phyloP scores from a whole-genome alignment of 2,888 invertebrate genomes.

The Malacosoma neustria region DNA sequence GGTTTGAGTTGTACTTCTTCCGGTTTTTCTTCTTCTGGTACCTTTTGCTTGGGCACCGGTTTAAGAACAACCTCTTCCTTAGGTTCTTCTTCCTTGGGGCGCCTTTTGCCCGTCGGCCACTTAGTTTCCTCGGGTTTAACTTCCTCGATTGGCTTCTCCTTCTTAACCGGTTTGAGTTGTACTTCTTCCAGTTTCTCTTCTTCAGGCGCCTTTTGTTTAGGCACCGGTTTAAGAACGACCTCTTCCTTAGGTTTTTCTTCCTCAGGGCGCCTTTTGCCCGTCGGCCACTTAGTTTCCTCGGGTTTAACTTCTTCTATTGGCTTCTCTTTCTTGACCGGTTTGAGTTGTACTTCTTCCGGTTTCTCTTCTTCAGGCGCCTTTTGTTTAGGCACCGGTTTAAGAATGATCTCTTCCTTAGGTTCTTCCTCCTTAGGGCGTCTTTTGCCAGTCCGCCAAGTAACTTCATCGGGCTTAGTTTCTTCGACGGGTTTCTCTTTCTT shows the following conservation, averaged over 20 bases:
- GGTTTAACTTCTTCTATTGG: constrained; percentile 34
- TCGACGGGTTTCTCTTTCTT: constrained; percentile 21
- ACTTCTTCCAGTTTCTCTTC: constrained; percentile 50
- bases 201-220: constrained; percentile 21
- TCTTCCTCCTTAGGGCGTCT: constrained; percentile 40
- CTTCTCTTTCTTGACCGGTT: constrained; percentile 16
- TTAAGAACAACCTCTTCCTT: constrained; percentile 45
- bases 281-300: constrained; percentile 35
- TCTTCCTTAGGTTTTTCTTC: constrained; percentile 23
- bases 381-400: constrained; percentile 48
- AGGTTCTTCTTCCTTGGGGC: constrained; percentile 13
- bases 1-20: constrained; percentile 15
- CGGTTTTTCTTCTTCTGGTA: constrained; percentile 2
- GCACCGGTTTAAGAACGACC: constrained; percentile 25
- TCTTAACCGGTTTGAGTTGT: constrained; percentile 38
- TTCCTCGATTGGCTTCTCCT: constrained; percentile 26
- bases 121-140: constrained; percentile 29
- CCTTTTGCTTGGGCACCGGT: constrained; percentile 30
- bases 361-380: constrained; percentile 31
- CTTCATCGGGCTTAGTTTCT: constrained; percentile 27
- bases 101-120: constrained; percentile 38
- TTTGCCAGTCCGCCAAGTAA: constrained; percentile 32
- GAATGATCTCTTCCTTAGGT: constrained; percentile 51
- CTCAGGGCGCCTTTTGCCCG: constrained; percentile 25
- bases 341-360: constrained; percentile 30